Percentiles rank a stretch among this genome's conserved stretches.
These are phyloP conservation scores for Urocynchramus pylzowi DNA, from an alignment of 2,113 vertebrate genomes.

Conservation along the genomic window DNA sequence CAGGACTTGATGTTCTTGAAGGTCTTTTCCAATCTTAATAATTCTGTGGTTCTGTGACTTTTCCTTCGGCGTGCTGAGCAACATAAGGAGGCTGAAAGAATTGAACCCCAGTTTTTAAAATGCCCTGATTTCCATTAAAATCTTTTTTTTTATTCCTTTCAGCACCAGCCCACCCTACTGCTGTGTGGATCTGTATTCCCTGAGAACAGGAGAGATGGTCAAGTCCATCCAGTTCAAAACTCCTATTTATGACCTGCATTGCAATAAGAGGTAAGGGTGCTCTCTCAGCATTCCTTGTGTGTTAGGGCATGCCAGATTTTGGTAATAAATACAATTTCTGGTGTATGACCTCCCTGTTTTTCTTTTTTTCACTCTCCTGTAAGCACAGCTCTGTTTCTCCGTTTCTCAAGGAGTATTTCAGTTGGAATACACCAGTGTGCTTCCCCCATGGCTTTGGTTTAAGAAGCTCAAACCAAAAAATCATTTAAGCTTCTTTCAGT, in stretches of 20 bases:
- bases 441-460: not conserved
- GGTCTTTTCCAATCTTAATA: not conserved
- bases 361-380: not conserved
- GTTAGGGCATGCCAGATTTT: not conserved
- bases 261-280: conserved; percentile 87
- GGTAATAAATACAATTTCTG: not conserved
- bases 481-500: not conserved
- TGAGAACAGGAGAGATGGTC: conserved; percentile 94
- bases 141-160: not conserved
- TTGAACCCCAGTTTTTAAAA: not conserved
- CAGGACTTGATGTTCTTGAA: not conserved
- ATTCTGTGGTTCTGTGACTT: not conserved
- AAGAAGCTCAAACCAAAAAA: not conserved
- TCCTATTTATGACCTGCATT: conserved; percentile 94
- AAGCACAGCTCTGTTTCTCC: not conserved
- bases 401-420: not conserved
- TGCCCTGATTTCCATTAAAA: not conserved
- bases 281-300: not conserved
- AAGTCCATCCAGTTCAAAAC: conserved; percentile 99
- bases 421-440: not conserved
- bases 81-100: not conserved
- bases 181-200: conserved; percentile 92
- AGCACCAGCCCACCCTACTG: conserved; percentile 94
- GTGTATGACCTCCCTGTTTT: not conserved
- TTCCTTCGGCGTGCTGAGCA: not conserved